Percentiles rank a stretch among this genome's conserved stretches.
phyloP scores from a whole-genome alignment of 2,888 invertebrate species.

The Meiosimyza decipiens region DNA sequence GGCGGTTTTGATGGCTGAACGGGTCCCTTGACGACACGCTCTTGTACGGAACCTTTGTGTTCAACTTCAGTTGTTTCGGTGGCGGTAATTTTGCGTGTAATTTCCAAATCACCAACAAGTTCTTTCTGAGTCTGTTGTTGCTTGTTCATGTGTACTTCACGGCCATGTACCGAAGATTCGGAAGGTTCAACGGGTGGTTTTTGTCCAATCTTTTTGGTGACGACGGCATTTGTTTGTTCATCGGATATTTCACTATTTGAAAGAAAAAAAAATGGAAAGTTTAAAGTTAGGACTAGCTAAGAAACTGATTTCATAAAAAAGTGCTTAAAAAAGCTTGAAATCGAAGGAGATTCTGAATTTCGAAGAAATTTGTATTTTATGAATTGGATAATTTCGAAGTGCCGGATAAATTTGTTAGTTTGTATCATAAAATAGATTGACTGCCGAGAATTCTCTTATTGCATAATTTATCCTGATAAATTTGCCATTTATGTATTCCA shows the following conservation, averaged over 20 bases:
- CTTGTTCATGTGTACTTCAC: conserved; percentile 86
- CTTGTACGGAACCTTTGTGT: conserved; percentile 88
- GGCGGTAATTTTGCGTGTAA: conserved; percentile 90
- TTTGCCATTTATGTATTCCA: no score
- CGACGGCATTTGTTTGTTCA: conserved; percentile 43
- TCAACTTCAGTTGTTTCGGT: conserved; percentile 94
- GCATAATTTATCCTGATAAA: no score
- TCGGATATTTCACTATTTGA: conserved; percentile 73
- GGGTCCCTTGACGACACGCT: conserved; percentile 85
- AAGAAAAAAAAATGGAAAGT: conserved; percentile 39
- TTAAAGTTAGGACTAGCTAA: background rate
- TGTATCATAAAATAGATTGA: no score
- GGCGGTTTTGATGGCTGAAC: conserved; percentile 87
- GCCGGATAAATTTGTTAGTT: no score
- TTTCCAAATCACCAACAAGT: conserved; percentile 86
- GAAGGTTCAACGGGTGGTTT: conserved; percentile 74
- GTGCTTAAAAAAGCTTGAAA: no score
- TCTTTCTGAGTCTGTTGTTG: conserved; percentile 93
- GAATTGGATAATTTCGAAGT: no score
- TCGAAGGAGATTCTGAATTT: no score
- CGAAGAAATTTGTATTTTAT: no score
- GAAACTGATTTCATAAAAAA: background rate
- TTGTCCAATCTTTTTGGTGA: conserved; percentile 68
- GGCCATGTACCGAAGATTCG: conserved; percentile 88
- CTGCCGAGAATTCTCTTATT: no score